phyloP scores from a whole-genome alignment of 2,888 invertebrate species.

The Limnephilus lunatus region DNA sequence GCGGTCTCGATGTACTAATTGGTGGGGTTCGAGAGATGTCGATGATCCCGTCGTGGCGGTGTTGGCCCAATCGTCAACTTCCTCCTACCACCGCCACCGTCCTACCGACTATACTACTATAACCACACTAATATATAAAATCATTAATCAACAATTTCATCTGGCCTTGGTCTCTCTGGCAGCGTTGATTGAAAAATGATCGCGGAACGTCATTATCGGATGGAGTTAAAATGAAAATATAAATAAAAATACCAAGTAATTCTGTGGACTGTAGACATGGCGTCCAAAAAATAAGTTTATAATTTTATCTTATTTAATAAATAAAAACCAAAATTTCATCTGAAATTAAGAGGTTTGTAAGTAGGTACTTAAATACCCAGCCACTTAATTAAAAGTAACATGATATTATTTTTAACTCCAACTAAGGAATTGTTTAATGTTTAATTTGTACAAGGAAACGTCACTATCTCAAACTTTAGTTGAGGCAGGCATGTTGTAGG shows the following conservation, averaged over 20 bases:
- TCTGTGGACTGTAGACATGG: too few relatives aligned
- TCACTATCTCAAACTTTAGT: too few relatives aligned
- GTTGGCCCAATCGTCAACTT: constrained; percentile 5
- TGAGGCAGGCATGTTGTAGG: too few relatives aligned
- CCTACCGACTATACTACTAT: background rate
- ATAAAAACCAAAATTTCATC: too few relatives aligned
- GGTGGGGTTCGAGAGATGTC: constrained; percentile 27
- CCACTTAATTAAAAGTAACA: too few relatives aligned
- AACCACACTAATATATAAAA: constrained; percentile 21
- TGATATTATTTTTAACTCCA: too few relatives aligned
- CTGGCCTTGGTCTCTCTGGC: constrained; percentile 33
- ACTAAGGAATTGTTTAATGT: too few relatives aligned
- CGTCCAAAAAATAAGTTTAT: too few relatives aligned
- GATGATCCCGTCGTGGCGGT: constrained; percentile 26
- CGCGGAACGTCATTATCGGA: background rate
- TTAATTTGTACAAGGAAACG: too few relatives aligned
- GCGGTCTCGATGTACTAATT: constrained; percentile 47
- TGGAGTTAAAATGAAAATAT: background rate
- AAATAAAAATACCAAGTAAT: background rate
- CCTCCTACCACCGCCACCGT: background rate
- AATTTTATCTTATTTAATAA: too few relatives aligned
- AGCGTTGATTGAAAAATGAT: constrained; percentile 35
- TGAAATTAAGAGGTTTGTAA: too few relatives aligned
- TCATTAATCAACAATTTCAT: constrained; percentile 43
- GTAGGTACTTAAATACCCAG: too few relatives aligned